Conservation (phyloP, 2,797 vertebrate species). For the Xiphophorus birchmanni region DNA sequence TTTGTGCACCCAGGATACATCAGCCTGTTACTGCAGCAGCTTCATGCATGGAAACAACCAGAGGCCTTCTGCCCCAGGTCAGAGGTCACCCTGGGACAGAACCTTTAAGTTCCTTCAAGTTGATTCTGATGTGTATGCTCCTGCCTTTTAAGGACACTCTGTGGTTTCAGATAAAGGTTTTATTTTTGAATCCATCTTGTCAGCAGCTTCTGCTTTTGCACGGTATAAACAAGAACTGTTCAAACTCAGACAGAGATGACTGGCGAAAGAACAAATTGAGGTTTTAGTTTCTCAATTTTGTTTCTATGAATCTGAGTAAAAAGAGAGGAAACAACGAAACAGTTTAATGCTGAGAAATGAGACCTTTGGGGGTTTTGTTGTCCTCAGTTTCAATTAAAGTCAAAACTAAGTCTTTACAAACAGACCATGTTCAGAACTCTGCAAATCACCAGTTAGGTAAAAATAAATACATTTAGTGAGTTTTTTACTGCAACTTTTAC, state of each 20-base stretch:
- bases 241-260: not conserved
- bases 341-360: not conserved
- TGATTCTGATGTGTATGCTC: not conserved
- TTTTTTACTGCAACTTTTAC: not conserved
- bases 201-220: slow-evolving; percentile 21
- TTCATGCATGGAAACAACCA: not conserved
- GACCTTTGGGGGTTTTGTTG: not conserved
- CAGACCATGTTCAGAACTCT: no score
- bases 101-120: not conserved
- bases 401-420: no score
- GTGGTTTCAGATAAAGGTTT: not conserved
- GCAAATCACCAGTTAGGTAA: not conserved
- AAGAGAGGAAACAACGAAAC: not conserved
- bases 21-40: not conserved
- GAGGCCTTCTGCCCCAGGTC: not conserved
- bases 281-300: not conserved
- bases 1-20: not conserved
- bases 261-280: not conserved
- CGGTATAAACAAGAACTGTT: not conserved
- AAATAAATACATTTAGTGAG: not conserved
- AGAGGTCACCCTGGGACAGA: not conserved
- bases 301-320: slow-evolving; percentile 13
- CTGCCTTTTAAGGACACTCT: slow-evolving; percentile 1
- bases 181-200: not conserved
- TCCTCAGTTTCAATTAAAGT: not conserved